These are phyloP conservation scores for Habrosyne pyritoides DNA, from an alignment of 2,888 invertebrate species.

Conservation along the genomic window DNA sequence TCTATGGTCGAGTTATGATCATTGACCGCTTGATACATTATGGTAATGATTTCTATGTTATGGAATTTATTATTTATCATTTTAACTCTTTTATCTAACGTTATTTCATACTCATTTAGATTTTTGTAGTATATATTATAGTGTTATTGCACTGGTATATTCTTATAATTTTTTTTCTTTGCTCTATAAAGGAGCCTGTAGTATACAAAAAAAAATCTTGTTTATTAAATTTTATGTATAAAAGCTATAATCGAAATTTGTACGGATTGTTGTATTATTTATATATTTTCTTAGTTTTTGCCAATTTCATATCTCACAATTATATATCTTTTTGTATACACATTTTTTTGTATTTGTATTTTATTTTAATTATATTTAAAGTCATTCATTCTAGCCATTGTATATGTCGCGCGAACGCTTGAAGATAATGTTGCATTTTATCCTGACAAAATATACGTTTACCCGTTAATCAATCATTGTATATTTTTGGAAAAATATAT, in stretches of 20 bases:
- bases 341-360: neutral
- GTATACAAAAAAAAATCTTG: neutral
- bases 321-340: neutral
- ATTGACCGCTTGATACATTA: conserved; percentile 42
- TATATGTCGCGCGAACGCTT: conserved; percentile 55
- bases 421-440: conserved; percentile 32
- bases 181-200: conserved; percentile 14
- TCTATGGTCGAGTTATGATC: conserved; percentile 68
- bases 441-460: conserved; percentile 44
- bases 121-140: conserved; percentile 3
- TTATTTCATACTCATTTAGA: conserved; percentile 21
- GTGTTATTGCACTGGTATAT: conserved; percentile 11
- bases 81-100: conserved; percentile 17
- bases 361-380: neutral
- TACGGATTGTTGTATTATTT: neutral
- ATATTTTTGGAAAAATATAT: too few relatives aligned
- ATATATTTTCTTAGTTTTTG: neutral
- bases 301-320: neutral
- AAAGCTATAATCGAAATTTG: neutral
- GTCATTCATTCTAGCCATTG: conserved; percentile 48
- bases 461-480: neutral
- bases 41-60: conserved; percentile 54
- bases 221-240: neutral
- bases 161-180: conserved; percentile 21
- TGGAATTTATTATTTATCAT: conserved; percentile 24